Percentiles rank a stretch among this genome's conserved stretches.
These are phyloP conservation scores for Sinohyriopsis cumingii DNA, from an alignment of 2,888 invertebrate genomes.

Conservation along the genomic window DNA sequence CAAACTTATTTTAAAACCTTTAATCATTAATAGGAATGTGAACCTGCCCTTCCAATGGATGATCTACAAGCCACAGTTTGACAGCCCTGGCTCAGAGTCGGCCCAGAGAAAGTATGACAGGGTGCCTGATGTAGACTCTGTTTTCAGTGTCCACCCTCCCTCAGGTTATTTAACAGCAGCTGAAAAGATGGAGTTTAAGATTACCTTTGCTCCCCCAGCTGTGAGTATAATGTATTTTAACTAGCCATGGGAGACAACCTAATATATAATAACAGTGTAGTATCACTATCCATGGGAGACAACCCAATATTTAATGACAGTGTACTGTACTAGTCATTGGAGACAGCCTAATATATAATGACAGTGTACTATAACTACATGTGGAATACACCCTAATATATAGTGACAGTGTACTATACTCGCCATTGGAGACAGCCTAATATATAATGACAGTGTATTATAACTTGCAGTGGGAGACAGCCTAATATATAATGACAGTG, in stretches of 20 bases:
- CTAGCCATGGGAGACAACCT: neutral
- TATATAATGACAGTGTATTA: neutral
- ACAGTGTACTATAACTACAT: neutral
- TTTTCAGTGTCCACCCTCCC: slow-evolving; percentile 68
- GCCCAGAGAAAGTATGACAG: slow-evolving; percentile 41
- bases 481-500: slow-evolving; percentile 24
- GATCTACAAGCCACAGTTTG: slow-evolving; percentile 66
- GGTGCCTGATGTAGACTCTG: slow-evolving; percentile 63
- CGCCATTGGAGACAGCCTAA: neutral
- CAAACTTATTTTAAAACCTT: too few species aligned
- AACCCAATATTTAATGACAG: slow-evolving; percentile 23
- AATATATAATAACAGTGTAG: neutral
- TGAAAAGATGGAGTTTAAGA: slow-evolving; percentile 56
- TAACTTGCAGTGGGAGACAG: neutral
- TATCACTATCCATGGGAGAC: neutral
- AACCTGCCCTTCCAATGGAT: slow-evolving; percentile 69
- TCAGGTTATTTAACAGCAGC: slow-evolving; percentile 57
- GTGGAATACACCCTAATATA: neutral
- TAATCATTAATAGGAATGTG: slow-evolving; percentile 54
- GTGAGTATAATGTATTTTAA: slow-evolving; percentile 41
- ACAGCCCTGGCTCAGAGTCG: slow-evolving; percentile 39
- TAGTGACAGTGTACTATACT: slow-evolving; percentile 27
- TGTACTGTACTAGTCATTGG: neutral
- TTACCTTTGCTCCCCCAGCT: slow-evolving; percentile 69
- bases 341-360: neutral